Evolutionary conservation across 2,113 vertebrate species (phyloP).

Genomic region (Callipepla squamata): DNA sequence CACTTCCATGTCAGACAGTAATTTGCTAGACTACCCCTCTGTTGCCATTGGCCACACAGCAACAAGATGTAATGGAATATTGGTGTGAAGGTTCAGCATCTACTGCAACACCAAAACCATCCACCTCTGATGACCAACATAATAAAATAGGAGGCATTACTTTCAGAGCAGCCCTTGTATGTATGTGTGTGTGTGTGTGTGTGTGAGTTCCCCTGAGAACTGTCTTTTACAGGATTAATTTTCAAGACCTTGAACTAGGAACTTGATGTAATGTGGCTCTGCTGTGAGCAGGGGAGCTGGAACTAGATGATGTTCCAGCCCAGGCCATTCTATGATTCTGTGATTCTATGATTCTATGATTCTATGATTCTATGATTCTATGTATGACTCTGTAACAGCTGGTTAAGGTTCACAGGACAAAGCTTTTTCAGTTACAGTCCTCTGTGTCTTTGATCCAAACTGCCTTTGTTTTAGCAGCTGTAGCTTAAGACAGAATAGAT

Average conservation of each 20-base stretch:
- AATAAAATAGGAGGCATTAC: no score
- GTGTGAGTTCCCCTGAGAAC: neutral
- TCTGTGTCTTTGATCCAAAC: neutral
- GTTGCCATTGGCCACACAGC: no score
- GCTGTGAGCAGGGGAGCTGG: neutral
- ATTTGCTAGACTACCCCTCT: no score
- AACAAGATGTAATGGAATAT: no score
- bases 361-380: neutral
- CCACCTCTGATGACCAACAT: no score
- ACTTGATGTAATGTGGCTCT: neutral
- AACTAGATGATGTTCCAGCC: neutral
- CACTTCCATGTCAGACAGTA: no score
- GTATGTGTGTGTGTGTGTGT: no score
- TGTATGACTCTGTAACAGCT: neutral
- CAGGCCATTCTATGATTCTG: neutral
- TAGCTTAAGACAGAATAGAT: neutral
- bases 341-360: neutral
- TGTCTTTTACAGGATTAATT: no score
- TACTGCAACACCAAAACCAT: no score
- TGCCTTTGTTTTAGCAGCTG: neutral
- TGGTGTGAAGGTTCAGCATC: no score
- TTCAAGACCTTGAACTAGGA: neutral
- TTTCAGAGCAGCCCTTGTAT: no score
- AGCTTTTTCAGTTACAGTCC: neutral
- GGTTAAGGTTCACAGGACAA: neutral